These are phyloP conservation scores for Sebastes nivosus DNA, from an alignment of 2,797 vertebrate species.

Conservation along the genomic window DNA sequence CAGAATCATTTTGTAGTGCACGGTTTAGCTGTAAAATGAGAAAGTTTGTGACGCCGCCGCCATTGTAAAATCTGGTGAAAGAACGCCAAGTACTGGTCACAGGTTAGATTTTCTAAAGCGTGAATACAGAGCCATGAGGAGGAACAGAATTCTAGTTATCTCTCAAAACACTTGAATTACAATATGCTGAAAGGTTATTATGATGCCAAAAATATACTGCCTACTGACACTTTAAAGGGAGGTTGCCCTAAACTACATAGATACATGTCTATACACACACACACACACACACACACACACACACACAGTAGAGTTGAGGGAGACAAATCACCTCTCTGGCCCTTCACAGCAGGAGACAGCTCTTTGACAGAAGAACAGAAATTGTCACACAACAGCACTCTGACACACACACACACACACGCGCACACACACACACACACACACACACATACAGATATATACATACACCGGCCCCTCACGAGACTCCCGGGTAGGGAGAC, in stretches of 20 bases:
- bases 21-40: too few relatives aligned
- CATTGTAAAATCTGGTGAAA: too few relatives aligned
- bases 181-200: too few relatives aligned
- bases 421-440: not conserved
- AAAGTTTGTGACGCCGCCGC: too few relatives aligned
- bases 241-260: not conserved
- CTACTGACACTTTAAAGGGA: too few relatives aligned
- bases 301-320: constrained; percentile 18
- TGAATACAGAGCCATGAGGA: too few relatives aligned
- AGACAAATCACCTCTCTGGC: constrained; percentile 57
- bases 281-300: not conserved
- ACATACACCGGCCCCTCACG: constrained; percentile 4
- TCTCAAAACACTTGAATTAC: too few relatives aligned
- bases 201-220: too few relatives aligned
- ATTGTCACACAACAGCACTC: constrained; percentile 43
- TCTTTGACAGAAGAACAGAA: constrained; percentile 51
- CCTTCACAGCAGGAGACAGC: constrained; percentile 38
- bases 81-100: too few relatives aligned
- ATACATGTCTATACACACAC: not conserved
- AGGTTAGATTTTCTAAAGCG: too few relatives aligned
- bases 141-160: too few relatives aligned
- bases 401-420: not conserved
- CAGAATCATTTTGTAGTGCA: too few relatives aligned
- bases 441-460: not conserved
- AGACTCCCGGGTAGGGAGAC: constrained; percentile 39